Evolutionary conservation across 1,140 invertebrate species (phyloP).

Genomic region (Heterodera carotae): DNA sequence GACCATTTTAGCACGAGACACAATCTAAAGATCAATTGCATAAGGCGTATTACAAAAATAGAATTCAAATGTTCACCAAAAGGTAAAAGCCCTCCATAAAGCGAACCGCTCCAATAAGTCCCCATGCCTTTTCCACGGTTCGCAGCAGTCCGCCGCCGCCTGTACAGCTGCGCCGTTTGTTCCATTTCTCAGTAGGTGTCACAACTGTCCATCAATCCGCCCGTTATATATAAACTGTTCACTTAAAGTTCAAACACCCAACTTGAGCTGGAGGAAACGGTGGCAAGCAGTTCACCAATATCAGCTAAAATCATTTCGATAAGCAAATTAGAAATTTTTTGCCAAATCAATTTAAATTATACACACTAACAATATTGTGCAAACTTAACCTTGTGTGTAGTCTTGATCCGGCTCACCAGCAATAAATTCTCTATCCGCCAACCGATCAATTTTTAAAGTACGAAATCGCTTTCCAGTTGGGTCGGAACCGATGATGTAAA

Average conservation of each 20-base stretch:
- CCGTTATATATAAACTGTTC: neutral
- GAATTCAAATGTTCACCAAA: no score
- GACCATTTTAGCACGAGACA: constrained; percentile 59
- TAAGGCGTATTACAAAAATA: no score
- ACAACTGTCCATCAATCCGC: constrained; percentile 45
- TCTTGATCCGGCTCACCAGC: constrained; percentile 58
- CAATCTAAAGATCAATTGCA: constrained; percentile 57
- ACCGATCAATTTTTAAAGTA: constrained; percentile 62
- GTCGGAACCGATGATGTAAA: constrained; percentile 63
- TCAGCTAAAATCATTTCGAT: constrained; percentile 34
- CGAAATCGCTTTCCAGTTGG: constrained; percentile 48
- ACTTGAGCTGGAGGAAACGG: constrained; percentile 63
- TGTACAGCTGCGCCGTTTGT: constrained; percentile 28
- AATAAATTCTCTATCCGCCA: constrained; percentile 51
- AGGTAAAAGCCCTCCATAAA: constrained; percentile 64
- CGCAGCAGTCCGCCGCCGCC: constrained; percentile 51
- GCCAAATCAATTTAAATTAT: neutral
- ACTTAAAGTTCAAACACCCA: constrained; percentile 6
- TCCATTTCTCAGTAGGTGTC: constrained; percentile 52
- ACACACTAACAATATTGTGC: neutral
- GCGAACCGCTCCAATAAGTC: constrained; percentile 59
- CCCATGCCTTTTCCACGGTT: constrained; percentile 60
- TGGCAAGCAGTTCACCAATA: constrained; percentile 58
- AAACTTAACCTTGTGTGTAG: constrained; percentile 47
- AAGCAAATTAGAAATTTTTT: neutral